Evolutionary conservation across 2,113 vertebrate genomes (phyloP).

Genomic region (Varanus salvator): DNA sequence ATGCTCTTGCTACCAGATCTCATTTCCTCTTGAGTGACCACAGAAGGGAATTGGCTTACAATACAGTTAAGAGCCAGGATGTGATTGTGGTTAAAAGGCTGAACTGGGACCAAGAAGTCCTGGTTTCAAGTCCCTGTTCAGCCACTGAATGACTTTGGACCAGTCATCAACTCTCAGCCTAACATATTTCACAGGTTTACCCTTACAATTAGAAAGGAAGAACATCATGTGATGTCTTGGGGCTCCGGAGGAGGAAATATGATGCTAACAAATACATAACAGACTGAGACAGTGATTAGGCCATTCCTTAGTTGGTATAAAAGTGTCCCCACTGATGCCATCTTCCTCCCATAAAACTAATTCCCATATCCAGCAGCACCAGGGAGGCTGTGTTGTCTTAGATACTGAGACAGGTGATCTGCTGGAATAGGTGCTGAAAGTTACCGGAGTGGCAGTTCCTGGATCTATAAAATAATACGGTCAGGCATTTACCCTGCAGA

Average conservation of each 20-base stretch:
- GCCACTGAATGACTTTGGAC: no score
- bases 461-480: no score
- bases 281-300: not conserved
- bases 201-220: no score
- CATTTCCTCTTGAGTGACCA: constrained; percentile 24
- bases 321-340: not conserved
- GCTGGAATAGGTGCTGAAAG: not conserved
- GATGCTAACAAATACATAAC: not conserved
- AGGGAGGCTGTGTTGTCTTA: not conserved
- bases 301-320: not conserved
- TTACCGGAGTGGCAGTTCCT: not conserved
- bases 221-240: no score
- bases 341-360: not conserved
- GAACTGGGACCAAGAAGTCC: no score
- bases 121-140: no score
- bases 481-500: no score
- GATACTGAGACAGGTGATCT: not conserved
- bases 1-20: constrained; percentile 44
- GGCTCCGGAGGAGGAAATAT: no score
- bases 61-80: not conserved
- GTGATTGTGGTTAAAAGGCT: not conserved
- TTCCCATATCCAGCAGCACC: not conserved
- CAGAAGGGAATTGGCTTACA: not conserved
- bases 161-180: no score
- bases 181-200: no score